phyloP scores from a whole-genome alignment of 2,797 vertebrate genomes.

The Pagetopsis macropterus region DNA sequence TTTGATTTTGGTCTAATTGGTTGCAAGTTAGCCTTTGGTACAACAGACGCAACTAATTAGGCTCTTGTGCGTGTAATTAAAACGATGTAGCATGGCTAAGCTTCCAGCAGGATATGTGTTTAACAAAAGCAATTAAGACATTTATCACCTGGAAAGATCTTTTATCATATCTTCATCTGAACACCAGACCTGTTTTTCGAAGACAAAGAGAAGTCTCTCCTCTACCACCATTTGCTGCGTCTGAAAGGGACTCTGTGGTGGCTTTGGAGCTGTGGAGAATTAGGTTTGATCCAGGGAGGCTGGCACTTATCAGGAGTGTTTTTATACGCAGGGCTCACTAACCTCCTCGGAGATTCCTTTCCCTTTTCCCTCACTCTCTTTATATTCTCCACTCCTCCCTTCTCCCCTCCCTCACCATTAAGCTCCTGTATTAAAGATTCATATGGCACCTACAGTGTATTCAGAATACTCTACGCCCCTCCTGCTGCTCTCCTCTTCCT shows the following conservation, averaged over 20 bases:
- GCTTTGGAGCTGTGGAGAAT: slow-evolving; percentile 64
- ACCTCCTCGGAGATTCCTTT: slow-evolving; percentile 62
- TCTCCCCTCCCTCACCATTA: slow-evolving; percentile 72
- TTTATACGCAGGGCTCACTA: slow-evolving; percentile 70
- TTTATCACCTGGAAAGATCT: slow-evolving; percentile 83
- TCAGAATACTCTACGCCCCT: slow-evolving; percentile 57
- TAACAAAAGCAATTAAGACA: slow-evolving; percentile 81
- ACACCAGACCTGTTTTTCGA: slow-evolving; percentile 55
- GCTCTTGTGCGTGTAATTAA: slow-evolving; percentile 83
- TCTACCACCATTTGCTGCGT: slow-evolving; percentile 27
- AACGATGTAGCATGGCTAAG: slow-evolving; percentile 78
- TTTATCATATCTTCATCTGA: slow-evolving; percentile 70
- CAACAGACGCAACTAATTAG: slow-evolving; percentile 85
- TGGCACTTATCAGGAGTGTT: slow-evolving; percentile 72
- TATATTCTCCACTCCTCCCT: slow-evolving; percentile 65
- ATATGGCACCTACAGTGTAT: slow-evolving; percentile 70
- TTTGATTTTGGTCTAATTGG: slow-evolving; percentile 84
- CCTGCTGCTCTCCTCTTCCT: slow-evolving; percentile 56
- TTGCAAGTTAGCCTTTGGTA: slow-evolving; percentile 81
- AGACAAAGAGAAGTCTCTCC: slow-evolving; percentile 52
- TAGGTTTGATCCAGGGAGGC: slow-evolving; percentile 67
- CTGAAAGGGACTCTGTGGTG: slow-evolving; percentile 43
- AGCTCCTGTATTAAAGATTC: slow-evolving; percentile 76
- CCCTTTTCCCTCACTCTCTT: slow-evolving; percentile 54
- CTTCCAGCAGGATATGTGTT: slow-evolving; percentile 80